Conservation (phyloP, 2,113 vertebrate genomes). For the Camarhynchus parvulus region DNA sequence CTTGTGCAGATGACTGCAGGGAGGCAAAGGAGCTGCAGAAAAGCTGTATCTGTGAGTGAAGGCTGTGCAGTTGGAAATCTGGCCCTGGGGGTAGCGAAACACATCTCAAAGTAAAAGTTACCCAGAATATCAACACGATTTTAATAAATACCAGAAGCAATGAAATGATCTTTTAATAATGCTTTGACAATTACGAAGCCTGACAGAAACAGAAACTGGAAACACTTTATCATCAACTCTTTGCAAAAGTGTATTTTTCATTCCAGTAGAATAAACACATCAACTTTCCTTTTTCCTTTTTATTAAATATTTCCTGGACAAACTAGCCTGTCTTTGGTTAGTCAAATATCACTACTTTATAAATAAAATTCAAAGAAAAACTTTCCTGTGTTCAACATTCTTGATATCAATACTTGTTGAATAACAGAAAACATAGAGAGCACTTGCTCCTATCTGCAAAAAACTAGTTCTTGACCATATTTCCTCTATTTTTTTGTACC, state of each 20-base stretch:
- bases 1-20: background rate
- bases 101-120: background rate
- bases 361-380: background rate
- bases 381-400: background rate
- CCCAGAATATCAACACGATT: background rate
- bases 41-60: background rate
- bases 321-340: background rate
- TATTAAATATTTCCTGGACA: slow-evolving; percentile 15
- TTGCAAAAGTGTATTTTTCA: background rate
- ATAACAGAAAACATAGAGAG: background rate
- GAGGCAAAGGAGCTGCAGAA: background rate
- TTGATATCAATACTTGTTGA: background rate
- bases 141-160: slow-evolving; percentile 8
- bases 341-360: background rate
- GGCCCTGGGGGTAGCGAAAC: fast-evolving
- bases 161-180: slow-evolving; percentile 21
- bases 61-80: background rate
- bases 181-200: slow-evolving; percentile 27
- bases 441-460: background rate
- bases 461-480: background rate
- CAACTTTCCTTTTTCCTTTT: background rate
- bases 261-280: slow-evolving; percentile 8
- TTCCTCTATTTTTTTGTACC: slow-evolving; percentile 4
- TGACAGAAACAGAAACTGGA: slow-evolving; percentile 29
- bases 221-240: background rate